Evolutionary conservation across 2,113 vertebrate species (phyloP).

Genomic region (Pollimyrus isidori): DNA sequence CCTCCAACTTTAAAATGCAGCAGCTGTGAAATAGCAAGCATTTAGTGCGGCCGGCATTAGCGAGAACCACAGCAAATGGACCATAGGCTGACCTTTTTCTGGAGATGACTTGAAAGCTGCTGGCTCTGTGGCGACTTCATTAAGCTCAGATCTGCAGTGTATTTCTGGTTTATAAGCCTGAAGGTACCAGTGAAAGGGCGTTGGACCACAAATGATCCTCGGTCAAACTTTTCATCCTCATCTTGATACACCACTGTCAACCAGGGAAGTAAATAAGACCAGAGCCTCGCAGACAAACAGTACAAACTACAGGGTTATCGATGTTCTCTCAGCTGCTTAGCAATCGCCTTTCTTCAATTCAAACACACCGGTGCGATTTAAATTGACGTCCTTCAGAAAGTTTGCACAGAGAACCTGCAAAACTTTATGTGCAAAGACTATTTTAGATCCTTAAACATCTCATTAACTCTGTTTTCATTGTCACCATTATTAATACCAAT

Average conservation of each 20-base stretch:
- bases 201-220: conserved; percentile 35
- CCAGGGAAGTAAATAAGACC: conserved; percentile 1
- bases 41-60: background rate
- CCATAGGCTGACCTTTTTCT: conserved; percentile 7
- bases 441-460: background rate
- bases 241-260: conserved; percentile 41
- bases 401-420: background rate
- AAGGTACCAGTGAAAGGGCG: conserved; percentile 53
- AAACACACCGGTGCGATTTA: background rate
- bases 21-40: background rate
- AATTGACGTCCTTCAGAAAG: background rate
- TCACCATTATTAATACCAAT: background rate
- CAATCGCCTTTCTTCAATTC: background rate
- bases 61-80: background rate
- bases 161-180: conserved; percentile 36
- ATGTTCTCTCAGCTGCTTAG: background rate
- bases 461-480: background rate
- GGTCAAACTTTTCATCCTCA: conserved; percentile 51
- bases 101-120: background rate
- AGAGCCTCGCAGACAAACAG: background rate
- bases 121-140: conserved; percentile 19
- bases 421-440: background rate
- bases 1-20: background rate
- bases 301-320: background rate
- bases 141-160: conserved; percentile 24